phyloP scores from a whole-genome alignment of 2,888 invertebrate species.

The Acrocyrtus sp. region DNA sequence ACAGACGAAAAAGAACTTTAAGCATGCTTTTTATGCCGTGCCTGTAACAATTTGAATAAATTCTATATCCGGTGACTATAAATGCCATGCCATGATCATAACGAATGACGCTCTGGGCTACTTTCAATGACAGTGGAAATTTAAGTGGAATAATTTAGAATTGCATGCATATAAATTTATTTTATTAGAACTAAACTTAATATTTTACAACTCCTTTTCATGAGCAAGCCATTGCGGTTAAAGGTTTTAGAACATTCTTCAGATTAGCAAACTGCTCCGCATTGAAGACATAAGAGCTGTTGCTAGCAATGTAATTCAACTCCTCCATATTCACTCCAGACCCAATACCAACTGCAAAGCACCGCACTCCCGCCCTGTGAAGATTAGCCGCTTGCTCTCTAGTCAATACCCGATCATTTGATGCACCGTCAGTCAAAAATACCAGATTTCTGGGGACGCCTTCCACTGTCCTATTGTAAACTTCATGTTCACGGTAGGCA shows the following conservation, averaged over 20 bases:
- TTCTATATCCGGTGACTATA: too few relatives aligned
- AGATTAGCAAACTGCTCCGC: constrained; percentile 2
- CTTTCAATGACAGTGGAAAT: too few relatives aligned
- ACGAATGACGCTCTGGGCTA: too few relatives aligned
- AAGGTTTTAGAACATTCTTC: background rate
- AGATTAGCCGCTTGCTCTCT: background rate
- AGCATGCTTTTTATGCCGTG: too few relatives aligned
- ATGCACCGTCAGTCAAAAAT: constrained; percentile 25
- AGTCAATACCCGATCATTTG: background rate
- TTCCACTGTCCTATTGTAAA: background rate
- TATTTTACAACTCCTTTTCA: too few relatives aligned
- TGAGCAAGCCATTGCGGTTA: background rate
- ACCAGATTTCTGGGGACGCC: constrained; percentile 20
- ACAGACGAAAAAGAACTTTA: too few relatives aligned
- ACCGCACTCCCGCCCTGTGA: background rate
- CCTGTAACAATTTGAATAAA: too few relatives aligned
- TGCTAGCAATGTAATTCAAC: constrained; percentile 9
- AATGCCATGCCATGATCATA: too few relatives aligned
- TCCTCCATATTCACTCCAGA: background rate
- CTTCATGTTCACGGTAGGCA: background rate
- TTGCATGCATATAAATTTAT: too few relatives aligned
- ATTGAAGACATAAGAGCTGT: constrained; percentile 5
- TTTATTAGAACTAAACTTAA: too few relatives aligned
- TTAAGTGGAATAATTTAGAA: too few relatives aligned
- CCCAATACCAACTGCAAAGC: constrained; percentile 26